Percentiles rank a stretch among this genome's conserved stretches.
Evolutionary conservation across 1,140 invertebrate genomes (phyloP).

Genomic region (Drosophila ercepeae): DNA sequence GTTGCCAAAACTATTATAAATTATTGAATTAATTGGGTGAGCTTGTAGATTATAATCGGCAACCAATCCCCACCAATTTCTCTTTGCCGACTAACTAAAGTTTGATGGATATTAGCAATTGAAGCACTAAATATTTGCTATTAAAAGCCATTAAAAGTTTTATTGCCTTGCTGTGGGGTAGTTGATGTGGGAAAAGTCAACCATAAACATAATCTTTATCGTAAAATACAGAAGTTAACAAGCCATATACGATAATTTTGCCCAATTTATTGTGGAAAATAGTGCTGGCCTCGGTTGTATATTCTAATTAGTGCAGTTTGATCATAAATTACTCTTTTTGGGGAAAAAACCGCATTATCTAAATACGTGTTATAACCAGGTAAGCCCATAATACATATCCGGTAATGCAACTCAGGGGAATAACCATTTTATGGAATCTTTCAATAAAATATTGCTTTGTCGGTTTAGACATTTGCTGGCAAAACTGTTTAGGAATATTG

Average conservation of each 20-base stretch:
- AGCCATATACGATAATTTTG: neutral
- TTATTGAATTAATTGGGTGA: neutral
- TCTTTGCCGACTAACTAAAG: neutral
- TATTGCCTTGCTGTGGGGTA: slow-evolving; percentile 4
- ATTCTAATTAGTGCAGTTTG: neutral
- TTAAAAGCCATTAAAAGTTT: neutral
- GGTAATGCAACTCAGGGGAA: too few species aligned
- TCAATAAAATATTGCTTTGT: too few species aligned
- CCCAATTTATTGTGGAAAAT: neutral
- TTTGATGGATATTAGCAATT: slow-evolving; percentile 1
- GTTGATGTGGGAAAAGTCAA: neutral
- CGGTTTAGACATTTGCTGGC: too few species aligned
- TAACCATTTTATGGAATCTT: too few species aligned
- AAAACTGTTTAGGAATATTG: too few species aligned
- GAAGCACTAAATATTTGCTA: slow-evolving; percentile 2
- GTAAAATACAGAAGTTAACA: slow-evolving; percentile 1
- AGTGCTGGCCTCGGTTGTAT: neutral
- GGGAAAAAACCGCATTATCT: neutral
- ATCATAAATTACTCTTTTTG: neutral
- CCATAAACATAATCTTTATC: slow-evolving; percentile 20
- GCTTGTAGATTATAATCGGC: neutral
- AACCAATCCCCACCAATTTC: neutral
- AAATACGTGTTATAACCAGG: too few species aligned
- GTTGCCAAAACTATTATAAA: slow-evolving; percentile 48
- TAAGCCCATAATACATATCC: too few species aligned